These are phyloP conservation scores for Tipula lateralis DNA, from an alignment of 2,888 invertebrate species.

Conservation along the genomic window DNA sequence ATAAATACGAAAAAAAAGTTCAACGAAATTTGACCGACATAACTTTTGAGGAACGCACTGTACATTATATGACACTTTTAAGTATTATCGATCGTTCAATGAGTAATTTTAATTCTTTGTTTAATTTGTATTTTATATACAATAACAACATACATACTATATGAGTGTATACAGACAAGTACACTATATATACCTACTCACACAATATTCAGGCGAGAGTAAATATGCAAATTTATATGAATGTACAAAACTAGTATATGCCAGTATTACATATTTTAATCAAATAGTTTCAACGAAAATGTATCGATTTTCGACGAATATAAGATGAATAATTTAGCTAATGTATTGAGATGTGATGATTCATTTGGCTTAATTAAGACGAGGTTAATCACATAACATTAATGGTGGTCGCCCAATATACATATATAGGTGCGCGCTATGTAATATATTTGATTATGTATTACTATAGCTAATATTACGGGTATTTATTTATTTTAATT, in stretches of 20 bases:
- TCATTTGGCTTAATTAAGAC: neutral
- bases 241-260: neutral
- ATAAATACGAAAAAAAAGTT: neutral
- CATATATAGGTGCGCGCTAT: neutral
- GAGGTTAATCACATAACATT: too few species aligned
- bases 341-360: neutral
- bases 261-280: neutral
- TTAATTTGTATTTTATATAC: neutral
- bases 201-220: neutral
- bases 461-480: too few species aligned
- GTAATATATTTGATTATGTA: neutral
- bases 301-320: neutral
- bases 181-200: too few species aligned
- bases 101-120: slow-evolving; percentile 11
- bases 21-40: neutral
- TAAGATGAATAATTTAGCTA: neutral
- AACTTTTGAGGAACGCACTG: neutral
- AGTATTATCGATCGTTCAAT: neutral
- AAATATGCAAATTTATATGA: slow-evolving; percentile 3
- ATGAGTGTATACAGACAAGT: neutral
- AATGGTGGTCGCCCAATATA: neutral
- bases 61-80: neutral
- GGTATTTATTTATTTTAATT: neutral
- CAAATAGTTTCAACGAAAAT: neutral
- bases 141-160: neutral